phyloP scores from a whole-genome alignment of 2,888 invertebrate genomes.

The Torymus aiolomorphi region DNA sequence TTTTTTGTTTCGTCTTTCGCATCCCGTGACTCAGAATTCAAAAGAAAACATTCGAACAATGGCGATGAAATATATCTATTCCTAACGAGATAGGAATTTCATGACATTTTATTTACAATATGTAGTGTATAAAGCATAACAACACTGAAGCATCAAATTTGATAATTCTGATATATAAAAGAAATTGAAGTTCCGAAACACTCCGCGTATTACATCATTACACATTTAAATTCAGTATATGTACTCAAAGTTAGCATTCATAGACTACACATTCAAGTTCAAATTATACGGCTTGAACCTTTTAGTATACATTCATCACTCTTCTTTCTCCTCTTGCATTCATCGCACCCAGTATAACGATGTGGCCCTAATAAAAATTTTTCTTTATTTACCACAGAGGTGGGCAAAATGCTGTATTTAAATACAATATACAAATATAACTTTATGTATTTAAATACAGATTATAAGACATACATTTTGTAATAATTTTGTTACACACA shows the following conservation, averaged over 20 bases:
- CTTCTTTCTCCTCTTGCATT: constrained; percentile 64
- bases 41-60: constrained; percentile 55
- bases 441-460: constrained; percentile 53
- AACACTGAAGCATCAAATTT: constrained; percentile 57
- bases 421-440: constrained; percentile 47
- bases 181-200: constrained; percentile 68
- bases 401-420: constrained; percentile 50
- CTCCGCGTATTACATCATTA: constrained; percentile 64
- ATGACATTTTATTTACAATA: constrained; percentile 59
- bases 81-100: constrained; percentile 57
- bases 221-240: constrained; percentile 66
- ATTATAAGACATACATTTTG: constrained; percentile 35
- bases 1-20: constrained; percentile 39
- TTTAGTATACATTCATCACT: constrained; percentile 50
- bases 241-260: constrained; percentile 67
- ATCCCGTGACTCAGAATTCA: constrained; percentile 48
- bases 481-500: constrained; percentile 34
- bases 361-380: constrained; percentile 66
- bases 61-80: constrained; percentile 56
- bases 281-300: constrained; percentile 57
- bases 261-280: constrained; percentile 57
- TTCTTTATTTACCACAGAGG: constrained; percentile 65
- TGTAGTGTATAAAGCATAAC: constrained; percentile 57
- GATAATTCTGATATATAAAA: constrained; percentile 56
- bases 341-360: constrained; percentile 64